A percentile compares a stretch with the other conserved stretches of the same genome.
phyloP scores from a whole-genome alignment of 2,888 invertebrate species.

The Euplexia lucipara region DNA sequence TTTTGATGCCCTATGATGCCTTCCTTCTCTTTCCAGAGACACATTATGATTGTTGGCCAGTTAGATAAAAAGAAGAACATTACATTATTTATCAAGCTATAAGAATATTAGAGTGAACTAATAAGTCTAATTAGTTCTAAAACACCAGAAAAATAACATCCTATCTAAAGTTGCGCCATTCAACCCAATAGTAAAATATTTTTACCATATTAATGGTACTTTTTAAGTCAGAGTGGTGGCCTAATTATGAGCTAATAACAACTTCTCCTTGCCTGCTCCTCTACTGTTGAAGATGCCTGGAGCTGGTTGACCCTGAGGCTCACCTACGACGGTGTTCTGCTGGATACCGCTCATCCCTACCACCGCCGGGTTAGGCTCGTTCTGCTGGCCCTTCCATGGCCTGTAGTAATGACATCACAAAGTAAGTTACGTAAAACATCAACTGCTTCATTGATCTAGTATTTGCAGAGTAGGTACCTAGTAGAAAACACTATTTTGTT shows the following conservation, averaged over 20 bases:
- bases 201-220: neutral
- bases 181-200: slow-evolving; percentile 11
- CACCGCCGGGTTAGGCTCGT: slow-evolving; percentile 86
- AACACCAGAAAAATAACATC: slow-evolving; percentile 3
- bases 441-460: too few relatives aligned
- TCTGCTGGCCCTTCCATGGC: slow-evolving; percentile 89
- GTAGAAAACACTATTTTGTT: too few relatives aligned
- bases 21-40: too few relatives aligned
- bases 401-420: slow-evolving; percentile 64
- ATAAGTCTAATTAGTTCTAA: slow-evolving; percentile 11
- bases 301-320: slow-evolving; percentile 82
- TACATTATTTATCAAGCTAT: slow-evolving; percentile 14
- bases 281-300: slow-evolving; percentile 87
- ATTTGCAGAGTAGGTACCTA: too few relatives aligned
- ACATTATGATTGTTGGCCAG: too few relatives aligned
- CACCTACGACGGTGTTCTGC: slow-evolving; percentile 81
- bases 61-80: slow-evolving; percentile 2
- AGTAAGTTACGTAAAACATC: neutral
- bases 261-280: slow-evolving; percentile 87
- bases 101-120: slow-evolving; percentile 6
- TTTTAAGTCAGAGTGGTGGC: slow-evolving; percentile 8
- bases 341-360: slow-evolving; percentile 85
- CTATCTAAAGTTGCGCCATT: slow-evolving; percentile 8
- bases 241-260: slow-evolving; percentile 57
- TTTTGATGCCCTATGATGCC: too few relatives aligned